These are phyloP conservation scores for Hermaeophaga mercurialis DNA, from an alignment of 2,888 invertebrate genomes.

Conservation along the genomic window DNA sequence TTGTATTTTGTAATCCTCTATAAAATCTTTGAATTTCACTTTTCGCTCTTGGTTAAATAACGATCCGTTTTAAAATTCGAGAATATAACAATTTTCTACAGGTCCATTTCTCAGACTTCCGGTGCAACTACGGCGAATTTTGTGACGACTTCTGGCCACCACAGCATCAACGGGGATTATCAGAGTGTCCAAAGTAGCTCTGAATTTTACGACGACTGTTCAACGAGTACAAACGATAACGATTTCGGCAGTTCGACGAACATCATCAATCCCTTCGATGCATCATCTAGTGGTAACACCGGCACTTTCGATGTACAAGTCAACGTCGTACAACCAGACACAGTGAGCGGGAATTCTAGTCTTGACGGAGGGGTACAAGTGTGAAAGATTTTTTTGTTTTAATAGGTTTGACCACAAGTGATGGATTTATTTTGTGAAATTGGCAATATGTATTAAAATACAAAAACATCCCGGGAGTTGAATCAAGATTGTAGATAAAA, in stretches of 20 bases:
- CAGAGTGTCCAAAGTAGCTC: conserved; percentile 35
- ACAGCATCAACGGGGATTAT: conserved; percentile 60
- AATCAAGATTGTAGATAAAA: no score
- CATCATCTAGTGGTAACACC: conserved; percentile 14
- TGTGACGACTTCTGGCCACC: conserved; percentile 52
- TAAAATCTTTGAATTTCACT: not conserved
- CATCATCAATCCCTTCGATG: conserved; percentile 11
- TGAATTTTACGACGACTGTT: conserved; percentile 8
- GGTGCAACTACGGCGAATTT: conserved; percentile 41
- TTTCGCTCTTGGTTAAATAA: not conserved
- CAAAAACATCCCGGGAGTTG: no score
- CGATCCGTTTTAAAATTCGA: no score
- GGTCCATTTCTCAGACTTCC: conserved; percentile 54
- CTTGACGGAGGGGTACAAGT: not conserved
- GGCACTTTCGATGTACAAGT: conserved; percentile 1
- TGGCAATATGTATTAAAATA: no score
- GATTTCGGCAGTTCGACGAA: not conserved
- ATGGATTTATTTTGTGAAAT: no score
- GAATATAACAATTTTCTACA: no score
- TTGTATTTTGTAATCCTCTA: no score
- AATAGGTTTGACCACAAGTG: no score
- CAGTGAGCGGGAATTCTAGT: conserved; percentile 12
- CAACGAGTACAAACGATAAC: not conserved
- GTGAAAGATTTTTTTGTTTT: no score
- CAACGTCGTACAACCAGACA: conserved; percentile 1